phyloP scores from a whole-genome alignment of 2,888 invertebrate genomes.

The Rhagophthalmus giganteus region DNA sequence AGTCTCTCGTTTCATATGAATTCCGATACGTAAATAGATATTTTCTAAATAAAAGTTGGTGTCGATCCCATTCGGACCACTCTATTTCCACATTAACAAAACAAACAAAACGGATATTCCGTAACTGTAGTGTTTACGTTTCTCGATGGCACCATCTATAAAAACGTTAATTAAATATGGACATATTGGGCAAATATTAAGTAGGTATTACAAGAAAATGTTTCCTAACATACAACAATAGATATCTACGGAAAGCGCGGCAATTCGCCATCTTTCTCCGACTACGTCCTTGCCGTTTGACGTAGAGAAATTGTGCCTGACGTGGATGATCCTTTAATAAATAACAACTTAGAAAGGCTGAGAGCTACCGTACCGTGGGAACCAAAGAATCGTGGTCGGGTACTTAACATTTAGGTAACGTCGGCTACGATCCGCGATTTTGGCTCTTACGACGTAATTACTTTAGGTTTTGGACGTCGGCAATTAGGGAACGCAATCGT shows the following conservation, averaged over 20 bases:
- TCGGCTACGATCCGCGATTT: constrained; percentile 35
- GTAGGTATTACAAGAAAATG: constrained; percentile 11
- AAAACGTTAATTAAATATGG: not conserved
- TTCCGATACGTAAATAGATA: too few relatives aligned
- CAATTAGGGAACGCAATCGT: constrained; percentile 34
- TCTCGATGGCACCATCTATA: not conserved
- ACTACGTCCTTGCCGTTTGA: not conserved
- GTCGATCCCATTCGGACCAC: too few relatives aligned
- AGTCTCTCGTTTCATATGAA: too few relatives aligned
- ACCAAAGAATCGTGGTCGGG: constrained; percentile 47
- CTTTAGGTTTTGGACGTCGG: constrained; percentile 24
- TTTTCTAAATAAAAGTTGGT: too few relatives aligned
- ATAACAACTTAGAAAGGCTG: constrained; percentile 44
- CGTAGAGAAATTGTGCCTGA: constrained; percentile 22
- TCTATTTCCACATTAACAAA: too few relatives aligned
- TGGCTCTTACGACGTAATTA: constrained; percentile 30
- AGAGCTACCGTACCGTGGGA: constrained; percentile 51
- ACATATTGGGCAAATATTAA: not conserved
- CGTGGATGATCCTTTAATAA: constrained; percentile 34
- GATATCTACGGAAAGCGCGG: not conserved
- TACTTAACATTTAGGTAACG: constrained; percentile 49
- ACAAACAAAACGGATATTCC: not conserved
- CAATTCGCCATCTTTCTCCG: not conserved
- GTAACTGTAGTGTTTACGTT: not conserved
- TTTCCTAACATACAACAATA: constrained; percentile 5